Percentiles rank a stretch among this genome's conserved stretches.
Conservation (phyloP, 1,140 invertebrate species). For the Drosophila burlai region DNA sequence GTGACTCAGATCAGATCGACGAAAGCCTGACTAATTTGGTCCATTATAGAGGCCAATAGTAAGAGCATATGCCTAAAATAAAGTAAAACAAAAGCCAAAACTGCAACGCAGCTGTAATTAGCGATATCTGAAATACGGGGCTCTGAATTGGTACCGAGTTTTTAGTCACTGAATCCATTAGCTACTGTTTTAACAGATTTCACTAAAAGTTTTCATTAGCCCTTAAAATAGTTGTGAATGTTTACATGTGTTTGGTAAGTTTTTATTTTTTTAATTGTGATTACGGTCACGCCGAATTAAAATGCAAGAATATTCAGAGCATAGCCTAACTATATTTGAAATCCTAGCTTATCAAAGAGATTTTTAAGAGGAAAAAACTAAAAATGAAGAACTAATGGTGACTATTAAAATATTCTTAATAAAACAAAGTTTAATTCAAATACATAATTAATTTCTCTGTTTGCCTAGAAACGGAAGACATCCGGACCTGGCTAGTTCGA, state of each 20-base stretch:
- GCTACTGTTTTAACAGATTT: neutral
- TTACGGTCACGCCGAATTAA: too few species aligned
- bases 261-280: neutral
- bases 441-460: neutral
- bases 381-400: neutral
- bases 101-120: constrained; percentile 40
- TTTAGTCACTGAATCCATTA: constrained; percentile 3
- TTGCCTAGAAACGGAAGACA: neutral
- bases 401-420: neutral
- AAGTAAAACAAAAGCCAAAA: neutral
- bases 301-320: too few species aligned
- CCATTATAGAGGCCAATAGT: constrained; percentile 10
- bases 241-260: neutral
- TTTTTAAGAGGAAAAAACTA: neutral
- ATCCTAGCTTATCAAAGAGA: neutral
- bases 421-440: neutral
- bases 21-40: constrained; percentile 22
- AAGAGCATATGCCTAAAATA: constrained; percentile 9
- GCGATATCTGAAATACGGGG: neutral
- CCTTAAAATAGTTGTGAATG: neutral
- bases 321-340: too few species aligned
- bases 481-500: neutral
- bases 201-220: neutral
- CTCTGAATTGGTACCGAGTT: neutral
- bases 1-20: constrained; percentile 17